These are phyloP conservation scores for Hydrolagus affinis DNA, from an alignment of 2,113 vertebrate species.

Conservation along the genomic window DNA sequence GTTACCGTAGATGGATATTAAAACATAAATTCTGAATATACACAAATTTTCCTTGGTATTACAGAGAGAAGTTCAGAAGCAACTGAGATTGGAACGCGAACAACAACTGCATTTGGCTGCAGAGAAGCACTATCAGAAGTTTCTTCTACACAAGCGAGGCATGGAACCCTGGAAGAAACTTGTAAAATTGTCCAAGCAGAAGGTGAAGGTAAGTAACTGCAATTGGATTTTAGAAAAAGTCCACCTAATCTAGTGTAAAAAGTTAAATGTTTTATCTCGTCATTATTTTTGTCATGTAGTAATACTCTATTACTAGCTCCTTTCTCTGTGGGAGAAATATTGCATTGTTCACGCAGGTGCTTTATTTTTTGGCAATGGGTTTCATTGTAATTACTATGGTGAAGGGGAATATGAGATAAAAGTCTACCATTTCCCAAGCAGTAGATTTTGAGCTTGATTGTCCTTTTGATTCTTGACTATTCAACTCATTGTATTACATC, in stretches of 20 bases:
- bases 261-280: not conserved
- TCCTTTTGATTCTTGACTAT: not conserved
- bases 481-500: not conserved
- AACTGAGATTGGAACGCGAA: slow-evolving; percentile 57
- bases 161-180: slow-evolving; percentile 77
- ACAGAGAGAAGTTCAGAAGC: slow-evolving; percentile 76
- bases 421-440: not conserved
- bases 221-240: not conserved
- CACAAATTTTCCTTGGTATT: slow-evolving; percentile 24
- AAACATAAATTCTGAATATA: not conserved
- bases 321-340: too few species aligned
- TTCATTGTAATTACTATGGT: too few species aligned
- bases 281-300: not conserved
- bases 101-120: slow-evolving; percentile 60
- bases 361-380: too few species aligned
- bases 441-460: not conserved
- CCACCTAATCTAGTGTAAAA: too few species aligned
- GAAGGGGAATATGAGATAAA: not conserved
- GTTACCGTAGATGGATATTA: not conserved
- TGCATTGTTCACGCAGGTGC: too few species aligned
- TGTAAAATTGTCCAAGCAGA: slow-evolving; percentile 53
- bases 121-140: slow-evolving; percentile 59
- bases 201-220: slow-evolving; percentile 62
- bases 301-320: not conserved
- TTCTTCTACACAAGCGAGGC: slow-evolving; percentile 61